Evolutionary conservation across 2,888 invertebrate genomes (phyloP), one percentile per base, ranked within the genome.

Genomic region (Phalangium opilio): DNA sequence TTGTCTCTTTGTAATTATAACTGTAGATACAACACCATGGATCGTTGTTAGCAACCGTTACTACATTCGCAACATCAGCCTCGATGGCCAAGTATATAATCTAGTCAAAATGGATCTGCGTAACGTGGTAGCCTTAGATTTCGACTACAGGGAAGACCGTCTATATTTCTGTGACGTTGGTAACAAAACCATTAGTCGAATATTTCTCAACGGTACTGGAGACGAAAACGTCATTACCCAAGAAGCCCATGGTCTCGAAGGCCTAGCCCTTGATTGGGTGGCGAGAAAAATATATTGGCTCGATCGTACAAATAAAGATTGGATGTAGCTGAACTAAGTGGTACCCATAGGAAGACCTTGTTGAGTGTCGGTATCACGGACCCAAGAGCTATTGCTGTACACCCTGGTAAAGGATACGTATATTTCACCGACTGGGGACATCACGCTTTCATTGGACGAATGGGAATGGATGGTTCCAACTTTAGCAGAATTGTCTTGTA

Each of bases 111-210:
- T 91, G 66, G 95, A 95, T 63, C 75, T 96, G 18, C 83, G 90
- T 72, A 96, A 95, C 63, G 93, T 91, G 0, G 95, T 96, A 0
- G 93, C 95, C 0, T 73, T 98, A 40, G 96, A 98, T 63, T 93
- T 87, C 61, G 93, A 96, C 64, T 77, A 81, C 54, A 68, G 75
- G 43, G 82, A 84, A 15, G 75, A 84, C 53, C 81, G 81, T 64
- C 74, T 96, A 67, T 98, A 95, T 65, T 90, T 91, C 73, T 87
- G 90, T 50, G 96, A 98, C 64, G 91, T 95, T 0, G 87, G 86
- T 0, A 89, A 87, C 1, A 93, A 93, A 66, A 89, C 86, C 0
- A 93, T 95, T 51, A 89, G 81, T 67, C 74, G 86, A 59, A 81
- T 69, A 42, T 60, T 59, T 35, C 50, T 63, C 19, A 62, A 70